Evolutionary conservation across 64 coral and sea anemone genomes (phyloP), one percentile per base, ranked within the genome.

Genomic region (Pocillopora damicornis): DNA sequence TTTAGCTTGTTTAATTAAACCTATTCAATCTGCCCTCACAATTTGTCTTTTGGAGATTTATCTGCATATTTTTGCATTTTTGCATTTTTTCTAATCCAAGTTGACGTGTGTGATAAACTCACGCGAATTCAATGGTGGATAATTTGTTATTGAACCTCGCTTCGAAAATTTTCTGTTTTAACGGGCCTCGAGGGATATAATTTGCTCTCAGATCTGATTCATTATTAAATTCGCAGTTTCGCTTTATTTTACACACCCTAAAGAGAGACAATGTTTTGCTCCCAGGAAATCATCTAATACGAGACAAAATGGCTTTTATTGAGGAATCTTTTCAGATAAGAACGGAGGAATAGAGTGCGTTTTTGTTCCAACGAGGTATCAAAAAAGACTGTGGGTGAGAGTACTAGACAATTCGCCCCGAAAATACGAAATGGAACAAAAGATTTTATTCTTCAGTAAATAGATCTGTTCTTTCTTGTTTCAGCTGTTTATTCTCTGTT

Each of bases 1-100:
- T 85, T 73, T 85, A 85, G 61, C 16, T 26, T 72, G 35, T 73
- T 51, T 85, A 85, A 85, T 85, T 73, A 68, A 85, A 73, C 15
- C 81, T 85, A 20, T 58, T 72, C 38, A 37, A 72, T 85, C 37
- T 15, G 35, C 57, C 64, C 9, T 72, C 30, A 25, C 38, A 23
- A 72, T 36, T 71, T 58, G 57, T 22, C 26, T 13, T 22, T 15
- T 16, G 73, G 36, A 75, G 59, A 42, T 42, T 83, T 51, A 26
- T 66, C 26, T 51, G 42, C 42, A 51, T 26, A 38, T 18, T 77
- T 77, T 37, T 17, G 75, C 45, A 56, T 77, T 77, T 77, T 15
- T 76, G 8, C n/a, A 10, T 1, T 22, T 38, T n/a, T 3, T 51
- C 22, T 22, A 15, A 11, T n/a, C 15, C 18, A 2, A 22, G 14